These are phyloP conservation scores for Zophobas morio DNA, from an alignment of 1,140 invertebrate genomes.

Conservation along the genomic window DNA sequence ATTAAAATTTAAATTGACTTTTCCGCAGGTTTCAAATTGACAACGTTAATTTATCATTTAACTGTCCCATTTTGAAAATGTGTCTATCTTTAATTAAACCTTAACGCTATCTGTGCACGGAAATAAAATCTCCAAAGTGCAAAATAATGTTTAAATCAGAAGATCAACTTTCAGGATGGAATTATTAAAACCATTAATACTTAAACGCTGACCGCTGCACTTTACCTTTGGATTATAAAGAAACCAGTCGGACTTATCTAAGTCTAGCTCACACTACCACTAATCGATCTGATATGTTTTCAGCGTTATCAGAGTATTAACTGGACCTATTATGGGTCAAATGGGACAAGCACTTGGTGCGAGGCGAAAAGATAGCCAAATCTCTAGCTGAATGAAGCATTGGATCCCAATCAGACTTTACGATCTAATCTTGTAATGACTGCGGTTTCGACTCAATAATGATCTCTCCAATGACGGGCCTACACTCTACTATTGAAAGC, in stretches of 20 bases:
- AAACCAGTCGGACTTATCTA: too few species aligned
- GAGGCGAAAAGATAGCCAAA: constrained; percentile 16
- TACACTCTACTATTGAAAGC: constrained; percentile 1
- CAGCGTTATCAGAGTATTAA: not conserved
- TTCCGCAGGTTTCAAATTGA: not conserved
- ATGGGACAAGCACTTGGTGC: constrained; percentile 14
- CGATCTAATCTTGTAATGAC: constrained; percentile 31
- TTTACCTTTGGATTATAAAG: too few species aligned
- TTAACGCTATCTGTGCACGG: too few species aligned
- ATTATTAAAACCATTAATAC: too few species aligned
- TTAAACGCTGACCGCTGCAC: too few species aligned
- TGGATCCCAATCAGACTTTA: constrained; percentile 1
- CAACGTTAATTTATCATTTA: too few species aligned
- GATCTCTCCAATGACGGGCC: constrained; percentile 11
- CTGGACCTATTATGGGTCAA: constrained; percentile 6
- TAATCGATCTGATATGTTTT: not conserved
- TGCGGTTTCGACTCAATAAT: constrained; percentile 22
- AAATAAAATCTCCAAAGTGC: too few species aligned
- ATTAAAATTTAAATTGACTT: constrained; percentile 22
- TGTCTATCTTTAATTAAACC: too few species aligned
- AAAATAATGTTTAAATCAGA: too few species aligned
- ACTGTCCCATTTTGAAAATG: too few species aligned
- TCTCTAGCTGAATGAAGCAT: constrained; percentile 19
- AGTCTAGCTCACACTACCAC: too few species aligned
- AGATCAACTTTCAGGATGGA: too few species aligned